A percentile compares a stretch with the other conserved stretches of the same genome.
phyloP scores from a whole-genome alignment of 2,797 vertebrate genomes.

The Cetoscarus ocellatus region DNA sequence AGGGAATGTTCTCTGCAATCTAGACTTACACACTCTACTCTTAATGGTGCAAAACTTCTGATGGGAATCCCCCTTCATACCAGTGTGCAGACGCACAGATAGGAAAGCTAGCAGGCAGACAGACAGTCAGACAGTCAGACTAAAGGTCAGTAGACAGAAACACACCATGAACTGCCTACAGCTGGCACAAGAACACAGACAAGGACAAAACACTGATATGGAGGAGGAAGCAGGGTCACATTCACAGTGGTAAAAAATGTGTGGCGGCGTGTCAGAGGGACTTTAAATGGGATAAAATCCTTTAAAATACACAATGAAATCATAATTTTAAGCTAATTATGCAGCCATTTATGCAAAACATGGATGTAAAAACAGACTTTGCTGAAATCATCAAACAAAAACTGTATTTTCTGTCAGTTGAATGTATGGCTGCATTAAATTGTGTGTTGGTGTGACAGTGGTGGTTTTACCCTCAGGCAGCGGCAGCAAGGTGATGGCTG shows the following conservation, averaged over 20 bases:
- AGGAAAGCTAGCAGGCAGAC: constrained; percentile 14
- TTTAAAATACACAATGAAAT: not conserved
- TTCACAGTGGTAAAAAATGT: not conserved
- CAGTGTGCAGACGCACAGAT: constrained; percentile 12
- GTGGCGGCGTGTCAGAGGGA: not conserved
- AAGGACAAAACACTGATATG: not conserved
- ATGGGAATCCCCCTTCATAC: constrained; percentile 36
- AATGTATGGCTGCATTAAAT: not conserved
- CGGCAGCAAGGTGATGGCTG: constrained; percentile 93
- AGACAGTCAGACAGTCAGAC: constrained; percentile 1
- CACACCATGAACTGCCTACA: constrained; percentile 3
- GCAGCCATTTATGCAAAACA: too few species aligned
- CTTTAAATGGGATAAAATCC: not conserved
- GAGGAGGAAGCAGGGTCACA: constrained; percentile 1
- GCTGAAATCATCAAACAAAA: not conserved
- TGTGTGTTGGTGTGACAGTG: not conserved
- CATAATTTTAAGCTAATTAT: too few species aligned
- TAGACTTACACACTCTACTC: constrained; percentile 3
- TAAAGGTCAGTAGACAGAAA: constrained; percentile 14
- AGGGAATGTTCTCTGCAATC: too few species aligned
- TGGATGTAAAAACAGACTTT: not conserved
- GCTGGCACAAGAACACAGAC: not conserved
- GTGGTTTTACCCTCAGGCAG: constrained; percentile 91
- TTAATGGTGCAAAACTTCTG: constrained; percentile 12
- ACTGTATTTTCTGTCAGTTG: not conserved